These are phyloP conservation scores for Chesias legatella DNA, from an alignment of 2,888 invertebrate species.

Conservation along the genomic window DNA sequence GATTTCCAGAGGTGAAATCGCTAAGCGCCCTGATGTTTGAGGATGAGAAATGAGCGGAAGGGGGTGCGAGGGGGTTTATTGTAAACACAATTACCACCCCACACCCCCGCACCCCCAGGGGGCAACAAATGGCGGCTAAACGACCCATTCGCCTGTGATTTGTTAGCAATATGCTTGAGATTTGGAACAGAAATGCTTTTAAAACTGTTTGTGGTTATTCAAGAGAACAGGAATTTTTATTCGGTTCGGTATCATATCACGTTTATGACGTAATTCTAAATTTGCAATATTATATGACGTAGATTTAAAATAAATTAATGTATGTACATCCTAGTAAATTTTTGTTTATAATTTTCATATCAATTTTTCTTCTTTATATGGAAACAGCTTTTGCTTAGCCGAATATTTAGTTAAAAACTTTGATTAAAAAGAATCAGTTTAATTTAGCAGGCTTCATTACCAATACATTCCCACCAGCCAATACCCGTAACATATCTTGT, in stretches of 20 bases:
- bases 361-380: too few species aligned
- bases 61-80: slow-evolving; percentile 52
- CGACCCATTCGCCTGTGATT: slow-evolving; percentile 78
- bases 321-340: too few species aligned
- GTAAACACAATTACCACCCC: slow-evolving; percentile 72
- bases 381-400: too few species aligned
- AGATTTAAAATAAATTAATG: too few species aligned
- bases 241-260: slow-evolving; percentile 7
- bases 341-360: too few species aligned
- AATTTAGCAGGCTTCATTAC: slow-evolving; percentile 6
- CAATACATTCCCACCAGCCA: slow-evolving; percentile 12
- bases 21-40: slow-evolving; percentile 67
- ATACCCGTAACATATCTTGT: slow-evolving; percentile 7
- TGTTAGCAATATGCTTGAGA: slow-evolving; percentile 78
- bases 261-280: too few species aligned
- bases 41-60: slow-evolving; percentile 73
- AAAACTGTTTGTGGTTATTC: slow-evolving; percentile 50
- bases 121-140: slow-evolving; percentile 76
- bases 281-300: too few species aligned
- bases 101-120: slow-evolving; percentile 40
- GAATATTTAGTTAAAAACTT: too few species aligned
- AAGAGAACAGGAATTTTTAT: slow-evolving; percentile 37
- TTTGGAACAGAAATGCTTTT: slow-evolving; percentile 68
- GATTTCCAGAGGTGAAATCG: slow-evolving; percentile 65
- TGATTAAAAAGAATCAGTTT: background rate